Conservation (phyloP, 2,888 invertebrate genomes). For the Mesochorus sp. region DNA sequence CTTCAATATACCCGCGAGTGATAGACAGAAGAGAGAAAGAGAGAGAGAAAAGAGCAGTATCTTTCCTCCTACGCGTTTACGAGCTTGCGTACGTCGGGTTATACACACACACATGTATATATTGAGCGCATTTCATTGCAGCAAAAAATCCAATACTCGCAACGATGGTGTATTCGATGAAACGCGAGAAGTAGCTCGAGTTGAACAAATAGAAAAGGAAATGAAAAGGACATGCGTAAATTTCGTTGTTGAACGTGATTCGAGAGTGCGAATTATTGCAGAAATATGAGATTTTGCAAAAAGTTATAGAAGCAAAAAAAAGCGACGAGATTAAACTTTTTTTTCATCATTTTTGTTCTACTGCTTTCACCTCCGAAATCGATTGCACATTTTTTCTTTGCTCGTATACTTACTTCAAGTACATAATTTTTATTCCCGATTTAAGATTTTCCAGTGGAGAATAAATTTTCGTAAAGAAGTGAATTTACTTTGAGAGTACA, state of each 20-base stretch:
- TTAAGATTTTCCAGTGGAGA: too few species aligned
- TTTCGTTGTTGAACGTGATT: too few species aligned
- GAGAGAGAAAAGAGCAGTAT: neutral
- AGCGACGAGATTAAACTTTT: too few species aligned
- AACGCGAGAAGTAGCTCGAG: conserved; percentile 31
- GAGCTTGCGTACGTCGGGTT: neutral
- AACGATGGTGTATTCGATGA: conserved; percentile 41
- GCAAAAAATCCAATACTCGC: conserved; percentile 18
- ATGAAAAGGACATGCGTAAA: conserved; percentile 9
- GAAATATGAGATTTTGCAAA: too few species aligned
- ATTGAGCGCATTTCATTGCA: neutral
- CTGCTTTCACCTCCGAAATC: too few species aligned
- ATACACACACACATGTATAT: neutral
- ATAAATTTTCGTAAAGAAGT: too few species aligned
- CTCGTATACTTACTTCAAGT: too few species aligned
- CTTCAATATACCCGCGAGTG: neutral
- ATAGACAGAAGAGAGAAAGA: neutral
- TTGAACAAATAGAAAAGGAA: conserved; percentile 2
- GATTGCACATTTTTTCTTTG: too few species aligned
- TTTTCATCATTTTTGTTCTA: too few species aligned
- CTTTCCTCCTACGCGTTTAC: neutral
- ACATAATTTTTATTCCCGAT: too few species aligned
- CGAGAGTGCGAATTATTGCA: conserved; percentile 4
- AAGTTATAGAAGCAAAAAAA: too few species aligned
- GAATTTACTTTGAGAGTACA: too few species aligned